Conservation (phyloP, 2,797 vertebrate genomes). For the Pachyuromys duprasi region DNA sequence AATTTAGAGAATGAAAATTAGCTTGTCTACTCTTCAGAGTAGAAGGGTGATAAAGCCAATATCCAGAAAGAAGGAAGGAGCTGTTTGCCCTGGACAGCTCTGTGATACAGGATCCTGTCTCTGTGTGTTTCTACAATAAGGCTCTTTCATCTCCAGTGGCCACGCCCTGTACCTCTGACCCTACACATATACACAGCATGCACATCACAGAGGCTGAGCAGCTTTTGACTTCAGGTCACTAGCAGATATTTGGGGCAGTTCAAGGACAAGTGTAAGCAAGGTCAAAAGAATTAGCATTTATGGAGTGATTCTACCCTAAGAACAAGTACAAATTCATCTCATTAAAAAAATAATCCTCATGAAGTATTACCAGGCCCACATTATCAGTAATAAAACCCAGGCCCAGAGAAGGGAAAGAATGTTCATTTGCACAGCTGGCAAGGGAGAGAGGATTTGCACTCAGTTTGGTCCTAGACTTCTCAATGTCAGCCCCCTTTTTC, state of each 20-base stretch:
- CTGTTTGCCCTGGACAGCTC: neutral
- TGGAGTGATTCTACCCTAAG: neutral
- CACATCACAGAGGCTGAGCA: neutral
- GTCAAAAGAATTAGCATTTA: neutral
- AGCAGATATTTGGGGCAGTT: neutral
- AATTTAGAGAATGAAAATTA: neutral
- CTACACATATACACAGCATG: too few species aligned
- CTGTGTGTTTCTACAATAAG: neutral
- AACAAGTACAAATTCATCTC: neutral
- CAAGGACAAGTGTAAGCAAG: neutral
- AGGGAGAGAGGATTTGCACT: neutral
- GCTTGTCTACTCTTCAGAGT: neutral
- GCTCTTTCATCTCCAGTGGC: neutral
- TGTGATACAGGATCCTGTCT: neutral
- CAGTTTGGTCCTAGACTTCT: neutral
- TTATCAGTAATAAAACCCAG: slow-evolving; percentile 22
- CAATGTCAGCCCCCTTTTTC: neutral
- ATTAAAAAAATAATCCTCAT: neutral
- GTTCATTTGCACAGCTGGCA: neutral
- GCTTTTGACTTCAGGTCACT: neutral
- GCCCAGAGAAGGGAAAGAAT: neutral
- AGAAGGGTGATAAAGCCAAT: neutral
- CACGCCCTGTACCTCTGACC: neutral
- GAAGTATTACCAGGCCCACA: neutral
- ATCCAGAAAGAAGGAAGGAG: neutral